Conservation (phyloP, 2,797 vertebrate genomes). For the Scomberomorus guttatus region DNA sequence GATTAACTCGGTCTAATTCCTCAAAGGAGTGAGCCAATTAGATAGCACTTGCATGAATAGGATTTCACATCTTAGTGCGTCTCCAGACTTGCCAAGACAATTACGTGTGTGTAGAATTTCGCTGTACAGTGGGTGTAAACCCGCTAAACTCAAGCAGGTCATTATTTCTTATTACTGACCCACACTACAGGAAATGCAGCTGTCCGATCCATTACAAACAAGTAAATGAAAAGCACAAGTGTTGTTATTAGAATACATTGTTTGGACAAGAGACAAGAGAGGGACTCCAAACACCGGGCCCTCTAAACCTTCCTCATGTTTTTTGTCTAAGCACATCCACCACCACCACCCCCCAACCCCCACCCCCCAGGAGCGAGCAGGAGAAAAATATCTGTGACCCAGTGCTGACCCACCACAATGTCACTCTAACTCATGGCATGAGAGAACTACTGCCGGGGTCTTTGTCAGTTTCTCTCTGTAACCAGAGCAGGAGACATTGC, state of each 20-base stretch:
- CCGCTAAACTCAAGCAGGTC: constrained; percentile 72
- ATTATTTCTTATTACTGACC: constrained; percentile 76
- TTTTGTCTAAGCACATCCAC: constrained; percentile 60
- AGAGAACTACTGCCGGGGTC: constrained; percentile 75
- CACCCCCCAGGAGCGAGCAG: constrained; percentile 53
- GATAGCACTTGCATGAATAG: constrained; percentile 83
- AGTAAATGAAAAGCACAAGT: constrained; percentile 46
- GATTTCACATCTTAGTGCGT: constrained; percentile 78
- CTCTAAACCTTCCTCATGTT: constrained; percentile 61
- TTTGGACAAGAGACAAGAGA: constrained; percentile 63
- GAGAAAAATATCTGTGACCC: constrained; percentile 77
- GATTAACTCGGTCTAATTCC: constrained; percentile 86
- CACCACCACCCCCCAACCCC: constrained; percentile 3
- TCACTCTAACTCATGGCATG: constrained; percentile 80
- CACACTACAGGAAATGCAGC: constrained; percentile 56
- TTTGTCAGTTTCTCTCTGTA: constrained; percentile 84
- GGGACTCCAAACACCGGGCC: constrained; percentile 53
- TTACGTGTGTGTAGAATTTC: constrained; percentile 73
- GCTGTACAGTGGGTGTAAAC: constrained; percentile 68
- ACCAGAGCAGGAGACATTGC: constrained; percentile 81
- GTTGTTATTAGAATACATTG: constrained; percentile 69
- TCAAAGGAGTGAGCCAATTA: constrained; percentile 88
- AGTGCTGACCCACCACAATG: constrained; percentile 82
- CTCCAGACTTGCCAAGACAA: constrained; percentile 78
- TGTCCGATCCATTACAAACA: constrained; percentile 53